Base-by-base conservation (phyloP, 2,113 vertebrate genomes). In the Octodon degus region DNA sequence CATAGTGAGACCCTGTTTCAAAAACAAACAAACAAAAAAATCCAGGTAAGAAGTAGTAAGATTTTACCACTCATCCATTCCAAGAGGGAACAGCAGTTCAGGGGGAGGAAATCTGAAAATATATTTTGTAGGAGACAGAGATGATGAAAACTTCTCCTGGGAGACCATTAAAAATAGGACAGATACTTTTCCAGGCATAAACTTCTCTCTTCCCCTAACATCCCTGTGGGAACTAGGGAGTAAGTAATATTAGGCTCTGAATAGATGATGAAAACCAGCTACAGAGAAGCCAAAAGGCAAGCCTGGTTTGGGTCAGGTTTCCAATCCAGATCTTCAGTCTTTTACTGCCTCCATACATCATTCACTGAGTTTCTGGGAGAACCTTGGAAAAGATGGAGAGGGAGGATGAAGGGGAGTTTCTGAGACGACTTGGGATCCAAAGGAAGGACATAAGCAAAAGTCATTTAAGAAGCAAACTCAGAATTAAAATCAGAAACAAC, bases 91-190 rank as follows among this genome's bases (percentile, higher is more conserved):
- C 0, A 93, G 92, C 53, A 87, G 83, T 72, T 82, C 76, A 91
- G 89, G 62, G 9, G 58, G 63, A 0, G 62, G 32, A 22, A 68
- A 50, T 87, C 25, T 72, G 63, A 90, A 93, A 81, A 91, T 81
- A 93, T 67, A 81, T 97, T 88, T 92, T 72, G 90, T 53, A 95
- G 85, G 47, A 95, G 55, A 82, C 74, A 81, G 7, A 92, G 81
- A 96, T 97, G 89, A 97, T 96, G 95, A 97, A 97, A 98, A 91
- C 62, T 97, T 89, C 96, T 95, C 91, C 89, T 87, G 96, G 47
- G 95, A 97, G 97, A 97, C 72, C 32, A 95, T 96, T 89, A 95
- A 96, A 97, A 96, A 97, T 91, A 98, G 94, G 40, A 93, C 4
- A 68, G 90, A 86, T 76, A 81, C 67, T 96, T 95, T 88, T 86